Evolutionary conservation across 2,888 invertebrate genomes (phyloP).

Genomic region (Drosophila pegasa): DNA sequence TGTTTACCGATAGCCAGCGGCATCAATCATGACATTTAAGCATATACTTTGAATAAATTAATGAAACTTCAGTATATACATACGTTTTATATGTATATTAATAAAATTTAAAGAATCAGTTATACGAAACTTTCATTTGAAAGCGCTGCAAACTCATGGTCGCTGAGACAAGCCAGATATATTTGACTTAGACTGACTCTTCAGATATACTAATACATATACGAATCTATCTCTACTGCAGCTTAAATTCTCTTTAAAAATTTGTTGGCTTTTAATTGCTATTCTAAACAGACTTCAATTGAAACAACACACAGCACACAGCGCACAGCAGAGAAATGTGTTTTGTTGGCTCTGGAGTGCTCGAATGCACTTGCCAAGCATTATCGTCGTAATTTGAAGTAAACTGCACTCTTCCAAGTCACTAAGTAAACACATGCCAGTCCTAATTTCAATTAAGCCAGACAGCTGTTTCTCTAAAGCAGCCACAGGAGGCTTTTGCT

Average conservation of each 20-base stretch:
- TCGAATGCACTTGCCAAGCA: constrained; percentile 32
- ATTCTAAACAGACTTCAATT: constrained; percentile 5
- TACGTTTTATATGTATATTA: too few relatives aligned
- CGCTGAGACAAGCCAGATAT: too few relatives aligned
- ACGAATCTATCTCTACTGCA: not conserved
- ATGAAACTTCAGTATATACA: not conserved
- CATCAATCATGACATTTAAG: constrained; percentile 35
- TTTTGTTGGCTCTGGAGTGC: not conserved
- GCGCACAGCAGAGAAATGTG: constrained; percentile 1
- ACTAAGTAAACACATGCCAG: constrained; percentile 54
- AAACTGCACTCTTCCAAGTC: constrained; percentile 46
- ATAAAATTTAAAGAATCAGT: not conserved
- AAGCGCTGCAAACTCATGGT: too few relatives aligned
- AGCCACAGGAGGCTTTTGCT: constrained; percentile 15
- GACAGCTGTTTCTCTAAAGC: constrained; percentile 46
- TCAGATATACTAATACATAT: not conserved
- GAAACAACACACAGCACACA: not conserved
- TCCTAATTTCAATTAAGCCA: constrained; percentile 49
- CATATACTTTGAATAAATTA: constrained; percentile 16
- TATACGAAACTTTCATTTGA: not conserved
- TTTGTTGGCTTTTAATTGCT: not conserved
- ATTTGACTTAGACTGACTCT: not conserved
- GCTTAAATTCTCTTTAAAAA: not conserved
- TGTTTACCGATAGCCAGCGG: constrained; percentile 10
- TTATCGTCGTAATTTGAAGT: constrained; percentile 23